Base-by-base conservation (phyloP, 23 tunicate species). In the Styela plicata region DNA sequence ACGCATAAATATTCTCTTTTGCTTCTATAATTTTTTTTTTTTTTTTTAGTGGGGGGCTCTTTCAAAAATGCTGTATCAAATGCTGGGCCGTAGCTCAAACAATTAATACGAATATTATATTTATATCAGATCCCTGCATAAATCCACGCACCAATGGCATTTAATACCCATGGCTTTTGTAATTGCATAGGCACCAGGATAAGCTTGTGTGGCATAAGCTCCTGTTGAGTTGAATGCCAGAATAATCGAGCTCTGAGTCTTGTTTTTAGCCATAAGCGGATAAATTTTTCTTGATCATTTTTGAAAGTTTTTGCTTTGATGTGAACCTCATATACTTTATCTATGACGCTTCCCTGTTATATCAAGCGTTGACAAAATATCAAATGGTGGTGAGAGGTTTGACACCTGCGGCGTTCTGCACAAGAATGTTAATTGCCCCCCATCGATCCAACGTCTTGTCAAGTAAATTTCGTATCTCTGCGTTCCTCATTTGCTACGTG, bases 101-200 rank as follows among this genome's bases (percentile, higher is more conserved):
- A 64, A 36, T 80, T 80, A 27, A 80, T 68, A 1, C 84, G 84
- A 33, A 80, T 66, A 33, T 80, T 80, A 21, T 66, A 2, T 27
- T 69, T 68, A n/a, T 28, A 21, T 69, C 23, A 80, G 74, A 18
- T 66, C n/a, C 84, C 34, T 75, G 75, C 30, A 65, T 73, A 0
- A 76, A 76, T 5, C 70, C 81, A 26, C 66, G 27, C 0, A 57
- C 37, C 66, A n/a, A 76, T 44, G 10, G 66, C 81, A 29, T 21
- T 44, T 18, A 76, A 20, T 0, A 25, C 21, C n/a, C n/a, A n/a
- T n/a, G 7, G 81, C 64, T 53, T 76, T 76, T 0, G 81, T 76
- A 16, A 76, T 53, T 36, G 81, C 81, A 57, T 76, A 76, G 0
- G 66, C 66, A 7, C 81, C 81, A 26, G 81, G 81, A 7, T 13